Conservation (phyloP, 1,140 invertebrate species). For the Bactericera cockerelli region DNA sequence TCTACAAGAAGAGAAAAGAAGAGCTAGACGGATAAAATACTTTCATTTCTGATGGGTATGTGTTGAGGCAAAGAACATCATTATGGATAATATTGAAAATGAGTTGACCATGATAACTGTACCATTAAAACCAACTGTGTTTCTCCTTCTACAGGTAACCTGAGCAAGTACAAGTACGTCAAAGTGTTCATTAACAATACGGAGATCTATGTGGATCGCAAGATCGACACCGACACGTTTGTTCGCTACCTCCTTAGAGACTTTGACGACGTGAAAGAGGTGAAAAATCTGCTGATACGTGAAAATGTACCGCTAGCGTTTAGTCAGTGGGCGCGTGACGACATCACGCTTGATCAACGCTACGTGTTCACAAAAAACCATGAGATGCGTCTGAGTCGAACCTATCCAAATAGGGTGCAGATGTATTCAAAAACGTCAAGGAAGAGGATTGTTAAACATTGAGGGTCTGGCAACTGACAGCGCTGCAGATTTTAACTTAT, state of each 20-base stretch:
- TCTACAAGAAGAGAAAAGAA: too few species aligned
- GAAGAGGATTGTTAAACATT: too few species aligned
- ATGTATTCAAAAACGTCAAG: too few species aligned
- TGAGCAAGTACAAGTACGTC: background rate
- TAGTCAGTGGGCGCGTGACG: background rate
- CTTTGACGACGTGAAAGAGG: background rate
- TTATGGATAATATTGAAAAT: too few species aligned
- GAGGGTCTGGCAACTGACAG: too few species aligned
- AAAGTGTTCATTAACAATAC: background rate
- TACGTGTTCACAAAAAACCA: background rate
- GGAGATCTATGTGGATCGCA: background rate
- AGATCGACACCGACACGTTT: background rate
- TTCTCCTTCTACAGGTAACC: background rate
- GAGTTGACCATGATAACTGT: too few species aligned
- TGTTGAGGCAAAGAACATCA: too few species aligned
- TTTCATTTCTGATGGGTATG: too few species aligned
- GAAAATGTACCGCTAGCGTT: background rate
- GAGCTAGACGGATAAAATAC: too few species aligned
- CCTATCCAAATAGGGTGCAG: too few species aligned
- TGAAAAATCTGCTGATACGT: background rate
- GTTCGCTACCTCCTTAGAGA: background rate
- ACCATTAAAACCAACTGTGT: too few species aligned
- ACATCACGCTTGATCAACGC: background rate
- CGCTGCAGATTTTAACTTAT: too few species aligned
- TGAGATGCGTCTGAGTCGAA: background rate